phyloP scores from a whole-genome alignment of 2,113 vertebrate genomes.

The Cromileptes altivelis region DNA sequence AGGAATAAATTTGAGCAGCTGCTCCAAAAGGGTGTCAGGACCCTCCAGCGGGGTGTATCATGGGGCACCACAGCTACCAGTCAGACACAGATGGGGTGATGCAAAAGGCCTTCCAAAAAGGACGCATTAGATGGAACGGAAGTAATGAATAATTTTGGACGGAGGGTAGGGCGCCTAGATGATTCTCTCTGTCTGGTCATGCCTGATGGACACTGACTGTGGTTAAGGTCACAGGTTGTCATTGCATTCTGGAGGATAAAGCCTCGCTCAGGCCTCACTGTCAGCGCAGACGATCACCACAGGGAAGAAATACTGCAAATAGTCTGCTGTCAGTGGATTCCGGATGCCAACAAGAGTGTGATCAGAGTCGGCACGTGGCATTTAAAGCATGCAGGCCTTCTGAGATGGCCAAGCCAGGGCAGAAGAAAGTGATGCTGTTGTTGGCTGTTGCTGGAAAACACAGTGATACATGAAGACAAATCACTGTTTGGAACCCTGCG shows the following conservation, averaged over 20 bases:
- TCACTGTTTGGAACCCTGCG: not conserved
- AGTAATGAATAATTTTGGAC: slow-evolving; percentile 14
- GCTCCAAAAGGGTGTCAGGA: slow-evolving; percentile 19
- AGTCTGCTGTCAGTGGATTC: not conserved
- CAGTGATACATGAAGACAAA: not conserved
- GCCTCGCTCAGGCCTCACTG: not conserved
- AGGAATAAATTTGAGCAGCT: slow-evolving; percentile 20
- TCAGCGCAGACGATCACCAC: not conserved
- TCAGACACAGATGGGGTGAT: slow-evolving; percentile 20
- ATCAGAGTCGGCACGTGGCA: not conserved
- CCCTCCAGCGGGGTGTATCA: slow-evolving; percentile 2
- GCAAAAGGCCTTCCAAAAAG: slow-evolving; percentile 1
- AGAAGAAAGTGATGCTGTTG: not conserved
- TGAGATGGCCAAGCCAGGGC: not conserved
- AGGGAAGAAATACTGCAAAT: not conserved
- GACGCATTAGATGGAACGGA: not conserved
- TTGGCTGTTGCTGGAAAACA: not conserved
- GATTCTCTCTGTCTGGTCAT: slow-evolving; percentile 1
- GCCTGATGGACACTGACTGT: slow-evolving; percentile 9
- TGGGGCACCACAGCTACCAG: not conserved
- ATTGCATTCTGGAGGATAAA: not conserved
- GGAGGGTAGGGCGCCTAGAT: not conserved
- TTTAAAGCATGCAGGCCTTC: slow-evolving; percentile 19
- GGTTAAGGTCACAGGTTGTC: slow-evolving; percentile 1
- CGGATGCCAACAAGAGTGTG: not conserved